Evolutionary conservation across 2,797 vertebrate genomes (phyloP).

Genomic region (Helostoma temminkii): DNA sequence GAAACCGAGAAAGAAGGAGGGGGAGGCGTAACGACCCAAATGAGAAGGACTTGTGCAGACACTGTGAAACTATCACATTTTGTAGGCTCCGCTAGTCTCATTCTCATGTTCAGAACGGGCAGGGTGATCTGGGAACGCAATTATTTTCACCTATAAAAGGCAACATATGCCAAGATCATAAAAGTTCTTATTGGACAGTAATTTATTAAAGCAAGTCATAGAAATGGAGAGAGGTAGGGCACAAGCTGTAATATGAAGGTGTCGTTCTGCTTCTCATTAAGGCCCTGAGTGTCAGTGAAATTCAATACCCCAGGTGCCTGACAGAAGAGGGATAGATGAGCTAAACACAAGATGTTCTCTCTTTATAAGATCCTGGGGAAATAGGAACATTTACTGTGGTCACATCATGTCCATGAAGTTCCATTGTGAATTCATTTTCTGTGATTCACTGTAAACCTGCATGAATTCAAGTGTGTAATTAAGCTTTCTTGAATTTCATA

Average conservation of each 20-base stretch:
- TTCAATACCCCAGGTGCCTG: slow-evolving; percentile 68
- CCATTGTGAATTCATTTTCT: slow-evolving; percentile 29
- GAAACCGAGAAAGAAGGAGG: slow-evolving; percentile 86
- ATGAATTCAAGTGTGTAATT: slow-evolving; percentile 45
- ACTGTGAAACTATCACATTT: slow-evolving; percentile 97
- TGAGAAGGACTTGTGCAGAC: slow-evolving; percentile 95
- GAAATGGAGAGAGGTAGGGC: slow-evolving; percentile 77
- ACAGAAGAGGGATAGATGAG: slow-evolving; percentile 56
- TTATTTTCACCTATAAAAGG: slow-evolving; percentile 98
- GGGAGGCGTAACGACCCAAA: slow-evolving; percentile 84
- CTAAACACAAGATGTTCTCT: slow-evolving; percentile 60
- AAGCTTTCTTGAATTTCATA: slow-evolving; percentile 29
- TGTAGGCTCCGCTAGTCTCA: slow-evolving; percentile 84
- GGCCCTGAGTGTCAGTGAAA: slow-evolving; percentile 64
- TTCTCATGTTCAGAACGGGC: slow-evolving; percentile 92
- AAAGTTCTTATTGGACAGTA: slow-evolving; percentile 94
- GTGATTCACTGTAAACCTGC: slow-evolving; percentile 27
- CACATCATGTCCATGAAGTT: slow-evolving; percentile 37
- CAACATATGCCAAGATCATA: slow-evolving; percentile 98
- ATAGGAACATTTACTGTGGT: slow-evolving; percentile 54
- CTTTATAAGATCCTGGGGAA: slow-evolving; percentile 69
- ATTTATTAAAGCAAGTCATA: slow-evolving; percentile 89
- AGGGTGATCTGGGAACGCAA: slow-evolving; percentile 94
- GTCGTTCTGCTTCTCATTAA: slow-evolving; percentile 78
- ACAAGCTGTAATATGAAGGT: slow-evolving; percentile 71